phyloP scores from a whole-genome alignment of 2,113 vertebrate species.

The Bucco capensis region DNA sequence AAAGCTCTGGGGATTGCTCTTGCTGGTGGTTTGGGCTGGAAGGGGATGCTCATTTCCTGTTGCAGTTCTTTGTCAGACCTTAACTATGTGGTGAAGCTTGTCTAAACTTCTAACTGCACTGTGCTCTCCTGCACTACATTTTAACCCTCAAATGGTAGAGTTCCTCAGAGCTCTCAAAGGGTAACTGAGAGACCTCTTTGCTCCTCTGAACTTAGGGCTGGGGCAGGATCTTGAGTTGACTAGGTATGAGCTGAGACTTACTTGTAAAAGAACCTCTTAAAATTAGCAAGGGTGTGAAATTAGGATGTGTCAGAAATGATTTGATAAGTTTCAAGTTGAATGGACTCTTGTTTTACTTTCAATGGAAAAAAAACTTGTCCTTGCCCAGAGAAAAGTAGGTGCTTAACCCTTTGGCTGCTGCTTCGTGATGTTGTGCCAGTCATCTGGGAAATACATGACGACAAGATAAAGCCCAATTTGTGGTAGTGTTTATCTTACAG shows the following conservation, averaged over 20 bases:
- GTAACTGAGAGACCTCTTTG: neutral
- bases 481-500: fast-evolving
- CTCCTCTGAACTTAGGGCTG: neutral
- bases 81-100: slow-evolving; percentile 53
- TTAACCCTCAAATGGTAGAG: neutral
- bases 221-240: neutral
- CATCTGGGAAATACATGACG: neutral
- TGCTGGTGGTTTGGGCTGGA: slow-evolving; percentile 43
- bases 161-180: neutral
- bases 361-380: neutral
- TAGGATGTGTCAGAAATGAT: neutral
- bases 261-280: neutral
- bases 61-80: slow-evolving; percentile 60
- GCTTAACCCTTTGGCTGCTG: neutral
- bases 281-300: neutral
- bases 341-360: neutral
- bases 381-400: neutral
- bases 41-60: slow-evolving; percentile 58
- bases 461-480: neutral
- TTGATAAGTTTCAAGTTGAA: slow-evolving; percentile 4
- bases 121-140: neutral
- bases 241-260: no score
- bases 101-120: neutral
- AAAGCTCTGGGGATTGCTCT: slow-evolving; percentile 47
- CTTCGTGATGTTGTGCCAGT: neutral